Evolutionary conservation across 2,888 invertebrate genomes (phyloP), one percentile per base, ranked within the genome.

Genomic region (Chymomyza procnemis): DNA sequence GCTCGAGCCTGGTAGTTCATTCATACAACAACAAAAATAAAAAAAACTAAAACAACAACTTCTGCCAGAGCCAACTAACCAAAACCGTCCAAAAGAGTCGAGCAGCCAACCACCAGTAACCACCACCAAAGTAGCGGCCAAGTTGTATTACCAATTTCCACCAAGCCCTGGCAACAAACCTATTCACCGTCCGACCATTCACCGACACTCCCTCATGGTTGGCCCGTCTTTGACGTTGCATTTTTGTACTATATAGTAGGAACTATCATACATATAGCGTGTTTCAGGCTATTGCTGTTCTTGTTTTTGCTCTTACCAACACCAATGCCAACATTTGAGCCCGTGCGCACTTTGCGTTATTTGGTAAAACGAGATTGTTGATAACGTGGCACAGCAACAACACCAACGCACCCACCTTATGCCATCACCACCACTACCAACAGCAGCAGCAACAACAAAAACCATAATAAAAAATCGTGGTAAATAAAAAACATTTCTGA

Each of bases 331-430:
- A 68, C 56, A 22, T 56, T 56, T 22, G 56, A 41, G 6, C 47
- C 68, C 73, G 73, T 73, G 74, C 71, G 73, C 76, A 77, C 77
- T 85, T 85, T 85, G 73, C 75, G 79, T 77, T 88, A 77, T 84
- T 88, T 85, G 76, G 82, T 78, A 82, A 84, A 88, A 84, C 81
- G 82, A 79, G 88, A 88, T 88, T 88, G 82, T 77, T 88, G 88
- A 88, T 88, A 88, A 88, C 74, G 76, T 80, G 83, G 68, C 68
- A 74, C 69, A 71, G 69, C 69, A 74, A 57, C 63, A 73, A 67
- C 67, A 64, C 64, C 67, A 74, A 69, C 73, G 74, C 73, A 64
- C 71, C 50, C 54, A 58, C 60, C 34, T 26, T 26, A n/a, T n/a
- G n/a, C n/a, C n/a, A n/a, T n/a, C 8, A 64, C 64, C 67, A 74